A percentile compares a stretch with the other conserved stretches of the same genome.
Evolutionary conservation across 1,140 invertebrate species (phyloP).

Genomic region (Brachystomella parvula): DNA sequence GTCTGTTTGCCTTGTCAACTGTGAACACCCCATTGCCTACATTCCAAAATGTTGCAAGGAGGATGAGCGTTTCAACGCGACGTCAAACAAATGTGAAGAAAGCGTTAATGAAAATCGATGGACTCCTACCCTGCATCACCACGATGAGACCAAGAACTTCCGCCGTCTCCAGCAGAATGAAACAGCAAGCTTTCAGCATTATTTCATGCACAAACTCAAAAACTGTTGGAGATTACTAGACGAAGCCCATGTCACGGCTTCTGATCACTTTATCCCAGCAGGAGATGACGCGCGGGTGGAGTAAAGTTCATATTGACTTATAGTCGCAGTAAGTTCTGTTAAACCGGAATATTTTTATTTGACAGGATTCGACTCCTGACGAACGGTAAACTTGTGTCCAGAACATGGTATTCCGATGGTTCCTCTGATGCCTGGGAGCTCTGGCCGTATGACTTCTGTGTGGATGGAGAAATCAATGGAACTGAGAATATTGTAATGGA

Average conservation of each 20-base stretch:
- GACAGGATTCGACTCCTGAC: not conserved
- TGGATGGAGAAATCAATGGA: not conserved
- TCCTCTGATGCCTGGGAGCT: not conserved
- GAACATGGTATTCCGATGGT: not conserved
- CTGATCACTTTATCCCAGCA: not conserved
- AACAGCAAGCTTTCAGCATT: too few species aligned
- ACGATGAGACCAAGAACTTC: not conserved
- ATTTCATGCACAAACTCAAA: slow-evolving; percentile 2
- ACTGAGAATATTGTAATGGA: not conserved
- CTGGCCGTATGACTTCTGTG: not conserved
- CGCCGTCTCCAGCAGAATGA: not conserved
- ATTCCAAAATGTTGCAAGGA: not conserved
- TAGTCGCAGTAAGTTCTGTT: not conserved
- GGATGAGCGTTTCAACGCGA: not conserved
- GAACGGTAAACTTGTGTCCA: not conserved
- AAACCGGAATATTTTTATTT: not conserved
- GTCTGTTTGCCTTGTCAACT: too few species aligned
- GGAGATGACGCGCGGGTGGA: not conserved
- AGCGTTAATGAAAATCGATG: not conserved
- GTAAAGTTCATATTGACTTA: not conserved
- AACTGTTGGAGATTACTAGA: not conserved
- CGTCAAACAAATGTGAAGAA: not conserved
- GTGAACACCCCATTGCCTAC: not conserved
- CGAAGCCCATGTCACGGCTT: not conserved
- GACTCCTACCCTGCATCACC: not conserved